phyloP scores from a whole-genome alignment of 2,797 vertebrate species.

The Ceryle rudis region DNA sequence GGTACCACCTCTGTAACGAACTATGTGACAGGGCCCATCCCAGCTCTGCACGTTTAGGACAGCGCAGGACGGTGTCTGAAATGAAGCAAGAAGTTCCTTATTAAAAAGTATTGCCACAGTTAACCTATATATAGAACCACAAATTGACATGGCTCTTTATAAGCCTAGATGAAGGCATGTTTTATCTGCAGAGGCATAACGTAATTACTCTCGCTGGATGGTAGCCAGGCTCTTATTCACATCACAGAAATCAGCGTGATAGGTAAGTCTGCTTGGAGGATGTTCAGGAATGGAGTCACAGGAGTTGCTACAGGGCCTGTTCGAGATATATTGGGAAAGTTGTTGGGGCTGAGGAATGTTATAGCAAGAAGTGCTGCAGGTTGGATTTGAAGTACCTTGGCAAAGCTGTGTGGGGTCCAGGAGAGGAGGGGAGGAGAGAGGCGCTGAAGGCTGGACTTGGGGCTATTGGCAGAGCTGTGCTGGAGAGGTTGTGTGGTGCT shows the following conservation, averaged over 20 bases:
- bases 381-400: conserved; percentile 59
- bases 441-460: conserved; percentile 35
- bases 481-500: conserved; percentile 52
- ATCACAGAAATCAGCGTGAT: conserved; percentile 65
- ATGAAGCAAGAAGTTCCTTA: conserved; percentile 17
- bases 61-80: not conserved
- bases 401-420: conserved; percentile 67
- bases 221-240: conserved; percentile 64
- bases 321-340: conserved; percentile 66
- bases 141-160: conserved; percentile 44
- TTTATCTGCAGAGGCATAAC: conserved; percentile 64
- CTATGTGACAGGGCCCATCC: not conserved
- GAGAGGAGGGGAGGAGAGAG: conserved; percentile 42
- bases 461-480: conserved; percentile 57
- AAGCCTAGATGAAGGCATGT: conserved; percentile 46
- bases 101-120: conserved; percentile 62
- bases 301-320: conserved; percentile 69
- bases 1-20: conserved; percentile 12
- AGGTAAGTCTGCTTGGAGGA: conserved; percentile 69
- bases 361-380: conserved; percentile 57
- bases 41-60: not conserved
- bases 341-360: conserved; percentile 62
- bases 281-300: conserved; percentile 70
- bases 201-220: conserved; percentile 63
- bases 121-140: conserved; percentile 58